phyloP scores from a whole-genome alignment of 2,113 vertebrate species.

The Mohoua ochrocephala region DNA sequence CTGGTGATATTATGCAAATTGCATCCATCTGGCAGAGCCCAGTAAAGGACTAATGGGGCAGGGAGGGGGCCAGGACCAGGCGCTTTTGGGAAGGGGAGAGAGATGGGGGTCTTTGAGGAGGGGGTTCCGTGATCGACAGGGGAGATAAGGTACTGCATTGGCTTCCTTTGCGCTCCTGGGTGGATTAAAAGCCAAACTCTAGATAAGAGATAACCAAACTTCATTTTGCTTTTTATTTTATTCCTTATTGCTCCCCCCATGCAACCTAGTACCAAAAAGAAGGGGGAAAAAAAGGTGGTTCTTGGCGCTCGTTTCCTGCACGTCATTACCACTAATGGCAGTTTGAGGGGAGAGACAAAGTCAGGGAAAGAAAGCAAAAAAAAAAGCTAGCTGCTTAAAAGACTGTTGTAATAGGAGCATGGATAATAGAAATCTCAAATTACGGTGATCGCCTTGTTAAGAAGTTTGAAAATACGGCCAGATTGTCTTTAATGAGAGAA shows the following conservation, averaged over 20 bases:
- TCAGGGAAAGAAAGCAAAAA: slow-evolving; percentile 62
- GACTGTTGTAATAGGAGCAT: slow-evolving; percentile 70
- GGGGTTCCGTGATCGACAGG: slow-evolving; percentile 51
- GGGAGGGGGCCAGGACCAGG: slow-evolving; percentile 38
- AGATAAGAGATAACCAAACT: slow-evolving; percentile 80
- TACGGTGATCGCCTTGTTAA: slow-evolving; percentile 70
- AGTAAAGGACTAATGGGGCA: slow-evolving; percentile 74
- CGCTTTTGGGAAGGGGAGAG: slow-evolving; percentile 30
- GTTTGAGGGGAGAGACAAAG: slow-evolving; percentile 86
- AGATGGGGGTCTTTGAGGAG: slow-evolving; percentile 3
- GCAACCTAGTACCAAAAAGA: slow-evolving; percentile 33
- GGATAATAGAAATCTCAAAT: slow-evolving; percentile 78
- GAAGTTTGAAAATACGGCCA: slow-evolving; percentile 72
- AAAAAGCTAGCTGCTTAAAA: slow-evolving; percentile 49
- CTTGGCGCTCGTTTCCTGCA: slow-evolving; percentile 73
- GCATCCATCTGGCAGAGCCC: slow-evolving; percentile 79
- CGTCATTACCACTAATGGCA: slow-evolving; percentile 78
- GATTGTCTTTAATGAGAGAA: slow-evolving; percentile 77
- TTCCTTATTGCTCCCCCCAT: slow-evolving; percentile 61
- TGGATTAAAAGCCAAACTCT: slow-evolving; percentile 74
- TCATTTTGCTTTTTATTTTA: slow-evolving; percentile 73
- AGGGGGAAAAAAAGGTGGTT: background rate
- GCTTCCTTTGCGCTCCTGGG: slow-evolving; percentile 73
- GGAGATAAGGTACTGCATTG: slow-evolving; percentile 73
- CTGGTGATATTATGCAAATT: slow-evolving; percentile 86